Evolutionary conservation across 2,888 invertebrate species (phyloP), one percentile per base, ranked within the genome.

Genomic region (Oxyteleia sp.): DNA sequence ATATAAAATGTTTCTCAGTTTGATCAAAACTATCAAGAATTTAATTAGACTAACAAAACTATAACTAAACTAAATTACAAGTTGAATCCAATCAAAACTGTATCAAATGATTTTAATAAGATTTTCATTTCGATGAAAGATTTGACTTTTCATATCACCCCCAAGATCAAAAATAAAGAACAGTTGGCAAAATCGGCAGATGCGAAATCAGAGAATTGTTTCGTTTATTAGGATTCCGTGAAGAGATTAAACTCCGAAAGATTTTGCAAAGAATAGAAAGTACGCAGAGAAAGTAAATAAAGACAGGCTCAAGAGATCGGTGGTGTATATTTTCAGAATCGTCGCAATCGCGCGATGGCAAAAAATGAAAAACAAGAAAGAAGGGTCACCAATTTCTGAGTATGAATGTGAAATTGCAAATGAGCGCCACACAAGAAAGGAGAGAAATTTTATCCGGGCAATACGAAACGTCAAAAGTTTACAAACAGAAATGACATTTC

Each of bases 191-290:
- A 45, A 29, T 53, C 23, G 72, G 45, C 38, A 1, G 18, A 63
- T 13, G 63, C 20, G 49, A 51, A 8, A 64, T 38, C 49, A 23
- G 35, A n/a, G 29, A 45, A 61, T 59, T 38, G 29, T 61, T 61
- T 63, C 45, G 20, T 78, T 78, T 63, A 63, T 76, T 76, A 61
- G 69, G 69, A 69, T 69, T 69, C 59, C 35, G 15, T 26, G 55
- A 23, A 49, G 29, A 51, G 61, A 76, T 61, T n/a, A 68, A 76
- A 29, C 43, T 61, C 61, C 18, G 68, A 16, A 61, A 20, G 69
- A 69, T 55, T 16, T 61, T 29, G 53, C 45, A 26, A 78, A 63
- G 78, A 69, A 69, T 78, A 69, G 78, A 78, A 78, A 78, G 78
- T 78, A 29, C 53, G 7, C 15, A 18, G 78, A 78, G 78, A 78